phyloP scores from a whole-genome alignment of 92 coral and sea anemone species.

The Palythoa grandiflora region DNA sequence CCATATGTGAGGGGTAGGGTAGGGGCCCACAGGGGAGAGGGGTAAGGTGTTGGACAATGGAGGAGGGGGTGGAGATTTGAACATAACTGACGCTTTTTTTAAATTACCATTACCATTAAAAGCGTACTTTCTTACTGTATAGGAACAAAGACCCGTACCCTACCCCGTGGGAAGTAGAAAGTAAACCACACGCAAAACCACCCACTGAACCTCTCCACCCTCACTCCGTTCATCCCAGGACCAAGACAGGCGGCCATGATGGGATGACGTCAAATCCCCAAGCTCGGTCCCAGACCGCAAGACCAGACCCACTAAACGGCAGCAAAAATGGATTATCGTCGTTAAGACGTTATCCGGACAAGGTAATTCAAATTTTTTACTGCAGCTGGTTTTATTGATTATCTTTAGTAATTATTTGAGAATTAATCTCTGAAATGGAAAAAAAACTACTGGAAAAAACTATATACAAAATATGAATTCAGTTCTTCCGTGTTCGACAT shows the following conservation, averaged over 20 bases:
- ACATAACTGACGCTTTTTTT: neutral
- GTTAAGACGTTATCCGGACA: conserved; percentile 73
- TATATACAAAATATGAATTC: too few relatives aligned
- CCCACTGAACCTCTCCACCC: conserved; percentile 97
- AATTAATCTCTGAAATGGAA: too few relatives aligned
- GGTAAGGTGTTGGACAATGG: too few relatives aligned
- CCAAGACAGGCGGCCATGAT: conserved; percentile 93
- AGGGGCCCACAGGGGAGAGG: too few relatives aligned
- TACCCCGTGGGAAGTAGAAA: conserved; percentile 81
- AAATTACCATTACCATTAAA: neutral
- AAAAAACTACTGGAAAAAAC: too few relatives aligned
- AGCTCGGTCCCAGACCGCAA: conserved; percentile 90
- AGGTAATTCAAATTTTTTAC: conserved; percentile 35
- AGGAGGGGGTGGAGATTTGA: neutral
- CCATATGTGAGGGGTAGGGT: too few relatives aligned
- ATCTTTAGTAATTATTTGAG: too few relatives aligned
- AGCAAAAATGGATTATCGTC: conserved; percentile 87
- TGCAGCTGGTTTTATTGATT: too few relatives aligned
- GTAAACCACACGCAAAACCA: conserved; percentile 85
- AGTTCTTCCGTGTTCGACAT: too few relatives aligned
- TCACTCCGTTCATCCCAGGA: conserved; percentile 90
- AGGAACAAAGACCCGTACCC: conserved; percentile 79
- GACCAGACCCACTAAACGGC: conserved; percentile 89
- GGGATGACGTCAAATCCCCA: conserved; percentile 93
- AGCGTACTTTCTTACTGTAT: neutral